Evolutionary conservation across 2,797 vertebrate genomes (phyloP).

Genomic region (Lateolabrax maculatus): DNA sequence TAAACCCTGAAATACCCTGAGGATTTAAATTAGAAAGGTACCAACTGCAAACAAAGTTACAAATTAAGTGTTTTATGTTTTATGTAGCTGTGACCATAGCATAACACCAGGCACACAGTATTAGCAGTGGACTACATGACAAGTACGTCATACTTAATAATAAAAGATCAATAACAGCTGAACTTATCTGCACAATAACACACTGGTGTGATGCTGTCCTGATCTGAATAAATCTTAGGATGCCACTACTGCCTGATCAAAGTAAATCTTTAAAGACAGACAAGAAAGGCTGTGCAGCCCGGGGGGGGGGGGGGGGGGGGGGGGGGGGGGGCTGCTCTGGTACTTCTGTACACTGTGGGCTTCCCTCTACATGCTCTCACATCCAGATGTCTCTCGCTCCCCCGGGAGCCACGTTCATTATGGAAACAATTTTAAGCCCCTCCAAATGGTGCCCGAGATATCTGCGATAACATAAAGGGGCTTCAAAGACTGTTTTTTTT

Average conservation of each 20-base stretch:
- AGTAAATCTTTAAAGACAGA: slow-evolving; percentile 38
- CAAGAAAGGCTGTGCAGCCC: slow-evolving; percentile 45
- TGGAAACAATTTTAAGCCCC: slow-evolving; percentile 70
- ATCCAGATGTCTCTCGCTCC: slow-evolving; percentile 74
- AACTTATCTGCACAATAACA: neutral
- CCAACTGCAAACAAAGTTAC: neutral
- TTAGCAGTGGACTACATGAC: neutral
- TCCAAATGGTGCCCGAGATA: slow-evolving; percentile 61
- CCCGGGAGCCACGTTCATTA: slow-evolving; percentile 70
- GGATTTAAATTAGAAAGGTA: neutral
- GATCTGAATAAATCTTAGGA: slow-evolving; percentile 31
- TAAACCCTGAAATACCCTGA: neutral
- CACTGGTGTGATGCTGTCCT: neutral
- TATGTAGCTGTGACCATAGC: neutral
- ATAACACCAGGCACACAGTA: neutral
- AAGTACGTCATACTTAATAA: neutral
- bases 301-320: slow-evolving; percentile 23
- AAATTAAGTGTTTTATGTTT: neutral
- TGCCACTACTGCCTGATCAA: slow-evolving; percentile 38
- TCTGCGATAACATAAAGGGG: slow-evolving; percentile 56
- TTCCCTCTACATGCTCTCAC: slow-evolving; percentile 63
- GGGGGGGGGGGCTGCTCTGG: slow-evolving; percentile 35
- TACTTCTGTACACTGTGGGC: slow-evolving; percentile 56
- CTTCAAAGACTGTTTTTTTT: slow-evolving; percentile 48
- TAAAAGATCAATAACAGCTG: slow-evolving; percentile 16